phyloP scores from a whole-genome alignment of 2,797 vertebrate species.

The Scolopax bukidnonensis region DNA sequence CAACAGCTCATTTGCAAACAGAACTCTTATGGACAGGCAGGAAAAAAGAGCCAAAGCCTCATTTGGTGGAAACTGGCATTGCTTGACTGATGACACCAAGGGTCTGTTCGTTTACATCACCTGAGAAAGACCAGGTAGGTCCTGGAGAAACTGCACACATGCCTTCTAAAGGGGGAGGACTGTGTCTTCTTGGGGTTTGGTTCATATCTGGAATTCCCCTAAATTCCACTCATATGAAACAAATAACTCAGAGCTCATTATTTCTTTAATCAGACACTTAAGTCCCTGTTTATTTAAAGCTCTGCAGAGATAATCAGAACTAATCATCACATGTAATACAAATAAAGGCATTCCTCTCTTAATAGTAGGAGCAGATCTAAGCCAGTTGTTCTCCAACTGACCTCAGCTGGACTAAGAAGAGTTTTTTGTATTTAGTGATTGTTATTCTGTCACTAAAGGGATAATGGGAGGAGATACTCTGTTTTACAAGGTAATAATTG shows the following conservation, averaged over 20 bases:
- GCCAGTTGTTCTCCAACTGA: slow-evolving; percentile 48
- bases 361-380: slow-evolving; percentile 33
- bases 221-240: slow-evolving; percentile 18
- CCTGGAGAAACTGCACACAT: not conserved
- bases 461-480: slow-evolving; percentile 58
- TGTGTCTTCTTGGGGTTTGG: not conserved
- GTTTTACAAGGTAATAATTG: slow-evolving; percentile 72
- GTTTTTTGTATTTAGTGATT: slow-evolving; percentile 22
- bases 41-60: not conserved
- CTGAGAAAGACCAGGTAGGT: not conserved
- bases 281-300: slow-evolving; percentile 58
- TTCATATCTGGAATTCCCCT: slow-evolving; percentile 24
- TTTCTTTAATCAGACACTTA: slow-evolving; percentile 50
- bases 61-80: not conserved
- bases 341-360: slow-evolving; percentile 58
- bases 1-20: not conserved
- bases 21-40: not conserved
- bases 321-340: slow-evolving; percentile 49
- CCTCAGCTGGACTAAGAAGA: slow-evolving; percentile 30
- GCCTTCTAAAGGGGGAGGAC: not conserved
- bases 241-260: slow-evolving; percentile 48
- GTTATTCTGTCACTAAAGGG: slow-evolving; percentile 43
- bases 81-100: not conserved
- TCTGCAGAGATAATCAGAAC: slow-evolving; percentile 44
- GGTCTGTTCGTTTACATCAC: not conserved